Base-by-base conservation (phyloP, 1,140 invertebrate genomes). In the Apis florea region DNA sequence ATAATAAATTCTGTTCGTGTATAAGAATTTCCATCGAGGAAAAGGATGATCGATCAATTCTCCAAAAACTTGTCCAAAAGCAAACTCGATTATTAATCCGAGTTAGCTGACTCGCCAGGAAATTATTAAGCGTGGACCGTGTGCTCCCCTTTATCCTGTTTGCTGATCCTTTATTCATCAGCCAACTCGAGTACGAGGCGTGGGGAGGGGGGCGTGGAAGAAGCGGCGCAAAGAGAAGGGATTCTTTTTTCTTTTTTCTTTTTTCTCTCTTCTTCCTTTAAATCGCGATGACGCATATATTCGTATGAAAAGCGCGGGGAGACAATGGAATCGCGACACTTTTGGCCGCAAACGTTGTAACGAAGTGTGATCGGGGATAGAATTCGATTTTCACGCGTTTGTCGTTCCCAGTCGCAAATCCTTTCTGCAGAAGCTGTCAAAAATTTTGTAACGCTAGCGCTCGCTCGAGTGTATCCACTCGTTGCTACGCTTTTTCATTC, bases 91-190 rank as follows among this genome's bases (percentile, higher is more conserved):
- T 58, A 58, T 58, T 58, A 59, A 72, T 58, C 58, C 58, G 58
- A n/a, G n/a, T 72, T 56, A 54, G 54, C 70, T 40, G 70, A 72
- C 26, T 67, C 40, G 40, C 21, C 64, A 49, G 40, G 61, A 69
- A 69, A 69, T 49, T 59, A 72, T 72, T 26, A 10, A 26, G 26
- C 24, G 21, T 54, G 31, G 31, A 10, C 9, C 69, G 51, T 40
- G 1, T 59, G 17, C 10, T 72, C 72, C 31, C 24, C 26, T 59
- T 72, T 59, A 67, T 81, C 54, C 68, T 53, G 66, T 79, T 66
- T 63, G 13, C 51, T 59, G 40, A 80, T 69, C 69, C 24, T 26
- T 80, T 74, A 83, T 75, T 82, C 56, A 80, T 79, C 26, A 58
- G 56, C 69, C 9, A 51, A 53, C 53, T 6, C 31, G 31, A 40